Conservation (phyloP, 23 tunicate genomes). For the Botrylloides violaceus region DNA sequence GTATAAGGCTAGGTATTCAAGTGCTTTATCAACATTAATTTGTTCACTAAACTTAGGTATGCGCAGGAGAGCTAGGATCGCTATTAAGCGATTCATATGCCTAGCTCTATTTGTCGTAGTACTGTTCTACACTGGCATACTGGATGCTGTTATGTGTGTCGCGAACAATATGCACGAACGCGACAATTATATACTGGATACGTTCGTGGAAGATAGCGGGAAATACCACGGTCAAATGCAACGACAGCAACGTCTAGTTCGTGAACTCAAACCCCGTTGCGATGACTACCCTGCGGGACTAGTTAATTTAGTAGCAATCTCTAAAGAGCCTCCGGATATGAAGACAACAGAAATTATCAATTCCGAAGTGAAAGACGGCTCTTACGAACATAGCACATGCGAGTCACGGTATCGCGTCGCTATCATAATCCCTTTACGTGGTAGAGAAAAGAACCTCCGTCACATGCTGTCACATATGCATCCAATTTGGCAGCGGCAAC, state of each 20-base stretch:
- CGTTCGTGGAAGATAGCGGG: neutral
- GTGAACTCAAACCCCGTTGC: neutral
- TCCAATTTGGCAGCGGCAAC: constrained; percentile 70
- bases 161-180: neutral
- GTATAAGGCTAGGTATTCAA: too few relatives aligned
- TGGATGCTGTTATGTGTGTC: neutral
- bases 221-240: neutral
- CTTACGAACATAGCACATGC: constrained; percentile 43
- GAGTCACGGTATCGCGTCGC: constrained; percentile 48
- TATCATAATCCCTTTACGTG: constrained; percentile 68
- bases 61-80: neutral
- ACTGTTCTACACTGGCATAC: neutral
- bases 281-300: neutral
- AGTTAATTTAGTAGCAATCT: neutral
- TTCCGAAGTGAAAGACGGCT: constrained; percentile 18
- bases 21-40: too few relatives aligned
- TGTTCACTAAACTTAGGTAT: neutral
- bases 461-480: constrained; percentile 51
- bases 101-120: neutral
- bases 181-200: neutral
- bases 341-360: neutral
- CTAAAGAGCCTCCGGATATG: neutral
- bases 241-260: neutral
- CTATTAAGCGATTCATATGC: neutral
- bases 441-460: constrained; percentile 52